Evolutionary conservation across 1,140 invertebrate genomes (phyloP).

Genomic region (Charaxes varanes): DNA sequence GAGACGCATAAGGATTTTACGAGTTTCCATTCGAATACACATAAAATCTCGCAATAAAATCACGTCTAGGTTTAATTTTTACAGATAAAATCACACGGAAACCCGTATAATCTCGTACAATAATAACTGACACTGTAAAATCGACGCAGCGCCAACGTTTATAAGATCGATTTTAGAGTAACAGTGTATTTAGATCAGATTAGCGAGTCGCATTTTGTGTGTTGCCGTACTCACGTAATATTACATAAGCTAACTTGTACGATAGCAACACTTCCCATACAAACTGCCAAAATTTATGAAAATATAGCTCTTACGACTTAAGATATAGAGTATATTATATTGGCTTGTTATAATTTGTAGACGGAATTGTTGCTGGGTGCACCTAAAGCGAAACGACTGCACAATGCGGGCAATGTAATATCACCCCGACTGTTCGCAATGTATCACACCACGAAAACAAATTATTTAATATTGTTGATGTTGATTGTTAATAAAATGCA

Average conservation of each 20-base stretch:
- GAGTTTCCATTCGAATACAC: conserved; percentile 24
- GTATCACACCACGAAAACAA: conserved; percentile 69
- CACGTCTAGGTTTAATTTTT: conserved; percentile 10
- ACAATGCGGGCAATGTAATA: conserved; percentile 49
- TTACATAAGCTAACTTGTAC: conserved; percentile 39
- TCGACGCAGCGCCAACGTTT: conserved; percentile 9
- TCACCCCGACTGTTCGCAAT: conserved; percentile 61
- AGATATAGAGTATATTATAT: conserved; percentile 11
- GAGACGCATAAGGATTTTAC: conserved; percentile 29
- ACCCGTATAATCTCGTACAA: conserved; percentile 22
- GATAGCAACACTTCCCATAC: conserved; percentile 32
- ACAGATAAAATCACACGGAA: conserved; percentile 22
- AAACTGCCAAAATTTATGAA: conserved; percentile 18
- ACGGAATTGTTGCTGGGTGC: conserved; percentile 19
- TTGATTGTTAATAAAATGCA: conserved; percentile 77
- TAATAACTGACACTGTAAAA: conserved; percentile 21
- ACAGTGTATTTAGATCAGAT: conserved; percentile 22
- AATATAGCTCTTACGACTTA: conserved; percentile 16
- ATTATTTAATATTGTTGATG: conserved; percentile 76
- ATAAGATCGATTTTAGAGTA: conserved; percentile 23
- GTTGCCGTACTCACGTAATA: conserved; percentile 41
- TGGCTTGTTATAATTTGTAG: conserved; percentile 20
- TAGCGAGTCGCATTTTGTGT: conserved; percentile 27
- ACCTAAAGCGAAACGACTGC: conserved; percentile 36
- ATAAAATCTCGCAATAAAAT: conserved; percentile 6